These are phyloP conservation scores for Lordiphosa andalusiaca DNA, from an alignment of 2,888 invertebrate genomes.

Conservation along the genomic window DNA sequence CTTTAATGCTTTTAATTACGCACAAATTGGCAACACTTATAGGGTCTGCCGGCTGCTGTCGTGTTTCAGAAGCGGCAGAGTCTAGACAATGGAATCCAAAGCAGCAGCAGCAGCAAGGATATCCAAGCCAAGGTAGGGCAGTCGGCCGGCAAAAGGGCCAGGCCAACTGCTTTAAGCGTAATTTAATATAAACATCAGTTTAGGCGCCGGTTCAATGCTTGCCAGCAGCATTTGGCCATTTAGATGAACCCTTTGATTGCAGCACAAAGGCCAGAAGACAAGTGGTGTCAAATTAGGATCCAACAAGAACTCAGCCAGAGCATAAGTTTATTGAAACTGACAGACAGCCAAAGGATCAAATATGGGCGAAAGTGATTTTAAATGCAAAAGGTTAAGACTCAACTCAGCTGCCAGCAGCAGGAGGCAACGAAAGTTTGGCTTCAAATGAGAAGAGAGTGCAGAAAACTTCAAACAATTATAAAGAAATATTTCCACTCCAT, in stretches of 20 bases:
- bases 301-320: too few species aligned
- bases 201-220: conserved; percentile 35
- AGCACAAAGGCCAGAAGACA: conserved; percentile 21
- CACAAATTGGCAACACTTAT: conserved; percentile 41
- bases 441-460: too few species aligned
- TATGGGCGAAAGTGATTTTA: neutral
- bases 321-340: too few species aligned
- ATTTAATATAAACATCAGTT: conserved; percentile 71
- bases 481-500: too few species aligned
- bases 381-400: conserved; percentile 11
- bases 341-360: too few species aligned
- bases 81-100: conserved; percentile 50
- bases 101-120: conserved; percentile 15
- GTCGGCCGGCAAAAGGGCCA: conserved; percentile 44
- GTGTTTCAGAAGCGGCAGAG: conserved; percentile 34
- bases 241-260: conserved; percentile 64
- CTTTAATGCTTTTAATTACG: conserved; percentile 63
- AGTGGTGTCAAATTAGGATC: conserved; percentile 8
- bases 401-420: conserved; percentile 30
- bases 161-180: conserved; percentile 49
- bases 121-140: conserved; percentile 29
- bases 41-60: conserved; percentile 20
- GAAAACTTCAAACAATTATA: too few species aligned
- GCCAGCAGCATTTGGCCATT: conserved; percentile 37
- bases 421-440: neutral